Base-by-base conservation (phyloP, 2,113 vertebrate species). In the Cnemophilus loriae region DNA sequence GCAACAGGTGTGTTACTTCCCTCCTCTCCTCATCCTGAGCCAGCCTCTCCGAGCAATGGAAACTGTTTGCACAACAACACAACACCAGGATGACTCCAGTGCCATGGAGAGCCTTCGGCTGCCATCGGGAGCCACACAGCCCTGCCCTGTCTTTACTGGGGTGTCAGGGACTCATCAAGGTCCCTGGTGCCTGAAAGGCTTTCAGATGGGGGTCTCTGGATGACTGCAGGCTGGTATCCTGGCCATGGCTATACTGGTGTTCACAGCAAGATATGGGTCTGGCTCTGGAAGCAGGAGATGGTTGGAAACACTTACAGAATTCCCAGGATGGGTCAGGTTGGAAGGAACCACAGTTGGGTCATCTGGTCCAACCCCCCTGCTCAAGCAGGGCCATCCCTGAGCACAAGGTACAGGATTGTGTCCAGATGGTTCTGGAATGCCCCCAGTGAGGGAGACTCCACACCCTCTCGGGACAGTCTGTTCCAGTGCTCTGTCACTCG, bases 41-140 rank as follows among this genome's bases (percentile, higher is more conserved):
- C 46, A 23, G 56, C 22, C 47, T 68, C 32, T 37, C n/a, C 5
- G 6, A 64, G 90, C 57, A 30, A 37, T 49, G 26, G 52, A 13
- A 78, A 47, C 47, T 39, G 15, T 18, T 50, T 53, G 52, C 65
- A 77, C 61, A 56, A 11, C 50, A 78, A 2, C 47, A 55, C 3
- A 4, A 16, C 35, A 6, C 41, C 15, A 9, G 23, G 44, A 63
- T 3, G 24, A 10, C 21, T 64, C 56, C 52, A 8, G 28, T 1
- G 8, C 33, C n/a, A 12, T 0, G 3, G 33, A 81, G 33, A 21
- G 11, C 37, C 39, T 73, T 42, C 0, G 0, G 24, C 63, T 12
- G 2, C 57, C 59, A 11, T 6, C 2, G 2, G 46, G 50, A 60
- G 42, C 22, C 13, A 3, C 3, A 2, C 21, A 44, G 65, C 50